phyloP scores from a whole-genome alignment of 2,888 invertebrate genomes.

The Poecilus cupreus region DNA sequence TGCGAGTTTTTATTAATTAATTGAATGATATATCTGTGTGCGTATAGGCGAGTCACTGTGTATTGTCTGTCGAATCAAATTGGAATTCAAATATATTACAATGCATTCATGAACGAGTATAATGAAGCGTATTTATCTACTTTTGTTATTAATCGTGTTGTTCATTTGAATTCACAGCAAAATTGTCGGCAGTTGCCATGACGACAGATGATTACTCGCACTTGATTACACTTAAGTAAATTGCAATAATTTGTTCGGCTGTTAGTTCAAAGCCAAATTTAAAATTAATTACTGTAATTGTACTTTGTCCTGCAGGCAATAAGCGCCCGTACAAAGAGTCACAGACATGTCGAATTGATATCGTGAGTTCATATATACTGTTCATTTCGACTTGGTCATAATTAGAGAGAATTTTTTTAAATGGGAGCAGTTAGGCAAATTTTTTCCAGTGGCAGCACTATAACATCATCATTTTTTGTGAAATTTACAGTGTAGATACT shows the following conservation, averaged over 20 bases:
- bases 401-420: too few relatives aligned
- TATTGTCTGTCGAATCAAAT: slow-evolving; percentile 2
- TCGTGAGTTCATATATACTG: too few relatives aligned
- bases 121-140: not conserved
- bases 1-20: slow-evolving; percentile 35
- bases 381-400: too few relatives aligned
- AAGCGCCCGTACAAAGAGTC: too few relatives aligned
- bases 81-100: not conserved
- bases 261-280: not conserved
- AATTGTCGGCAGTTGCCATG: not conserved
- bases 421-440: too few relatives aligned
- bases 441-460: too few relatives aligned
- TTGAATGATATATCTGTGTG: slow-evolving; percentile 3
- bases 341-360: too few relatives aligned
- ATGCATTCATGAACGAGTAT: not conserved
- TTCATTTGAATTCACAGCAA: not conserved
- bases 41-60: not conserved
- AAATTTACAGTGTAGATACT: too few relatives aligned
- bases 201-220: slow-evolving; percentile 1
- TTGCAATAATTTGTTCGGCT: not conserved
- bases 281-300: not conserved
- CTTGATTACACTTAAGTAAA: slow-evolving; percentile 10
- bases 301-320: not conserved
- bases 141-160: slow-evolving; percentile 2
- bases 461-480: too few relatives aligned